phyloP scores from a whole-genome alignment of 2,797 vertebrate genomes.

The Onychomys arenicola region DNA sequence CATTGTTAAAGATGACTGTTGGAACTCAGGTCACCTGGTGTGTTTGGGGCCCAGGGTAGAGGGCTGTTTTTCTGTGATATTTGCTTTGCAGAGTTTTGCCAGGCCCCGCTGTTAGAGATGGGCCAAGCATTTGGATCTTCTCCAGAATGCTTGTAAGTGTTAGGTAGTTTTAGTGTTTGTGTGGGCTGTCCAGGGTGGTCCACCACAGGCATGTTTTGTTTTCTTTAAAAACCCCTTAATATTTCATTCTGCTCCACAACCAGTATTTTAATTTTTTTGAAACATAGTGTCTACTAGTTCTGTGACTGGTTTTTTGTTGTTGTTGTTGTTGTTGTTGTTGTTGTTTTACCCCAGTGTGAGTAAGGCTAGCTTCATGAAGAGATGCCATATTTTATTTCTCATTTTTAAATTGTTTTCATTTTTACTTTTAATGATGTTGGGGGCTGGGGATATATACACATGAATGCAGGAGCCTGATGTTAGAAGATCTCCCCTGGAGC shows the following conservation, averaged over 20 bases:
- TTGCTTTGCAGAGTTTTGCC: neutral
- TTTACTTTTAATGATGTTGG: neutral
- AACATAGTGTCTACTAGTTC: neutral
- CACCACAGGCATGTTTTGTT: neutral
- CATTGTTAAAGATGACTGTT: constrained; percentile 32
- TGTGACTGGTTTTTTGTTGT: no score
- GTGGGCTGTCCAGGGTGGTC: neutral
- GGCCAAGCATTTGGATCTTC: constrained; percentile 23
- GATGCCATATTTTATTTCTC: neutral
- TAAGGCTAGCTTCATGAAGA: neutral
- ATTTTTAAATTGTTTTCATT: neutral
- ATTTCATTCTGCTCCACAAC: neutral
- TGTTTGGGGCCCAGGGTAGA: neutral
- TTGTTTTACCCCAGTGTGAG: neutral
- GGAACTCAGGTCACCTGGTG: neutral
- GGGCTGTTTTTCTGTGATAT: neutral
- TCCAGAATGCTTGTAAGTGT: neutral
- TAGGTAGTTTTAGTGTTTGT: neutral
- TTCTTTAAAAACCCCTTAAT: neutral
- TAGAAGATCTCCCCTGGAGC: neutral
- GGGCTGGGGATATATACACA: no score
- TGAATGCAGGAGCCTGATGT: neutral
- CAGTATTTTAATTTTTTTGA: neutral
- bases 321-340: no score
- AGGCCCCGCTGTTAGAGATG: neutral